Conservation (phyloP, 2,113 vertebrate species). For the Bos taurus region ARS-UCD2.0 NC_037330.1:75181501-75182000, state of each 20-base stretch:
- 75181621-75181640: not conserved
- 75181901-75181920: not conserved
- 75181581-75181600: not conserved
- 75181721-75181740: not conserved
- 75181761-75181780: not conserved
- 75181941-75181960: not conserved
- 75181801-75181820: not conserved
- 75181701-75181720: not conserved
- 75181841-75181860: not conserved
- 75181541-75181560: not conserved
- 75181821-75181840: not conserved
- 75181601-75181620: not conserved
- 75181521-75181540: not conserved
- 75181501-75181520: not conserved
- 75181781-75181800: not conserved
- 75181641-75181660: not conserved
- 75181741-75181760: not conserved
- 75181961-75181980: not conserved
- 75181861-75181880: not conserved
- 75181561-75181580: not conserved
- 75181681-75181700: not conserved
- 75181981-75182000: not conserved
- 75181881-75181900: not conserved
- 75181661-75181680: not conserved
- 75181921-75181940: not conserved